Evolutionary conservation across 2,888 invertebrate species (phyloP).

Genomic region (Drosophila hawaiiensis): DNA sequence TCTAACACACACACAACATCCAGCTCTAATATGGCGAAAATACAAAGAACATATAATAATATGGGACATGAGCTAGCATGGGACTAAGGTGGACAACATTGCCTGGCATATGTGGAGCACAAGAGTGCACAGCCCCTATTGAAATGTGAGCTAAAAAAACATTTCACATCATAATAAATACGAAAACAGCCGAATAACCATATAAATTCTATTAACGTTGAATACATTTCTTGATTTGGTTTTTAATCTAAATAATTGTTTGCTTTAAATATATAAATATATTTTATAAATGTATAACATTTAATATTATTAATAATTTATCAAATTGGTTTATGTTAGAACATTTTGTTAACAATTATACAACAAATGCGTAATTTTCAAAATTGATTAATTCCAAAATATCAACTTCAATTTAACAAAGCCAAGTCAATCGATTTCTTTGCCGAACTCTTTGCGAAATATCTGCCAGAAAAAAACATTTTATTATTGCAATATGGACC

Average conservation of each 20-base stretch:
- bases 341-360: background rate
- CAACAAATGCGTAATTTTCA: background rate
- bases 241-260: background rate
- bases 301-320: background rate
- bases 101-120: slow-evolving; percentile 23
- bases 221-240: background rate
- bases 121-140: slow-evolving; percentile 14
- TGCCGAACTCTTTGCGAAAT: background rate
- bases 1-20: slow-evolving; percentile 15
- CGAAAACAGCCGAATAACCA: background rate
- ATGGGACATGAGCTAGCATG: slow-evolving; percentile 10
- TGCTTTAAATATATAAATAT: background rate
- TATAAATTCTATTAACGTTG: background rate
- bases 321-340: too few relatives aligned
- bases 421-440: background rate
- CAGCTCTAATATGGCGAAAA: slow-evolving; percentile 30
- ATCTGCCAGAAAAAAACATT: too few relatives aligned
- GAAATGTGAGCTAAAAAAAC: background rate
- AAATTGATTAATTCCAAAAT: background rate
- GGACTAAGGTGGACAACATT: slow-evolving; percentile 3
- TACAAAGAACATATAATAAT: slow-evolving; percentile 44
- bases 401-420: background rate
- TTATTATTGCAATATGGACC: background rate
- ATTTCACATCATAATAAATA: background rate
- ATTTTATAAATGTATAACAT: background rate